Evolutionary conservation across 2,888 invertebrate species (phyloP), one percentile per base, ranked within the genome.

Genomic region (Deilephila porcellus): DNA sequence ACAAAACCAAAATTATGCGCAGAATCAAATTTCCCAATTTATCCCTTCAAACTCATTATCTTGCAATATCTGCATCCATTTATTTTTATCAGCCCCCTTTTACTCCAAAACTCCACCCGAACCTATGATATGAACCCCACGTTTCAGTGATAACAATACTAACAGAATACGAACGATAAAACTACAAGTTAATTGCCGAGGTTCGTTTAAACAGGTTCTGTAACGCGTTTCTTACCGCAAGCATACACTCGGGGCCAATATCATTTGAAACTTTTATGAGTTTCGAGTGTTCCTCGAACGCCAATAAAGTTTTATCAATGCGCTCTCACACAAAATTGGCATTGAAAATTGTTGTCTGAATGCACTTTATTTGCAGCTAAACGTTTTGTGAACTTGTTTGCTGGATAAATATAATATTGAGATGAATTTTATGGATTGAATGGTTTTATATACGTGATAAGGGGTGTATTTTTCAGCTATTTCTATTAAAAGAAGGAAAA

Each of bases 161-260:
- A 74, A 72, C 56, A 67, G 74, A 82, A 78, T 77, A 77, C 74
- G 73, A 75, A 53, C 70, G 53, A 67, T 67, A 67, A 67, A 67
- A 67, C 74, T 59, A 73, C 74, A 72, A 60, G 75, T 79, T 76
- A 79, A 80, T 79, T 78, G 78, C 78, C 74, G 62, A 71, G 75
- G 75, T 80, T 77, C 76, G 80, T 76, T 83, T 82, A 82, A 86
- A 87, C 87, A 77, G 76, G 86, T 85, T 88, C 76, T 81, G 89
- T 88, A 85, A 85, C 89, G 90, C 88, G 90, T 90, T 90, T 88
- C 85, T 87, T 87, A 80, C 80, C 77, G 52, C 52, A 60, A 34
- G 20, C 76, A 81, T 85, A 83, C 87, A 88, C 84, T 86, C 73
- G 78, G 79, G 81, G 85, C 81, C 85, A 86, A 81, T 81, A 80